phyloP scores from a whole-genome alignment of 2,888 invertebrate genomes.

The Dryococelus australis region DNA sequence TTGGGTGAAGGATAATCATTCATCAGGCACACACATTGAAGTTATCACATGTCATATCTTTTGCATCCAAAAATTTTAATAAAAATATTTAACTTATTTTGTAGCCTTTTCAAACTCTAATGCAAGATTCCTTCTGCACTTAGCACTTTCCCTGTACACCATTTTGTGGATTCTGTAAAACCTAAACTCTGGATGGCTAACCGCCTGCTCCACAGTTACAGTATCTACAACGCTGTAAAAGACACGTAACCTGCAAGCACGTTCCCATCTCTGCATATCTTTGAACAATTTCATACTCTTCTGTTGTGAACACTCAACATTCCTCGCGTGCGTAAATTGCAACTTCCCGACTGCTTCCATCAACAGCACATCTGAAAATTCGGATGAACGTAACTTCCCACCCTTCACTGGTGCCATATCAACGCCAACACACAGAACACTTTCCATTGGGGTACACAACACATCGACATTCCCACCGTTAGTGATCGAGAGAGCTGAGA shows the following conservation, averaged over 20 bases:
- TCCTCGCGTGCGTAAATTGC: not conserved
- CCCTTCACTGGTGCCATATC: not conserved
- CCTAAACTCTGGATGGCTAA: not conserved
- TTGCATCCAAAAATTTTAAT: too few species aligned
- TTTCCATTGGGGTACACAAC: not conserved
- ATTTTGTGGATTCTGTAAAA: slow-evolving; percentile 36
- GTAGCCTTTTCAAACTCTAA: slow-evolving; percentile 28
- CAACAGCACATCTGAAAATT: not conserved
- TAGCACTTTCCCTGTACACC: slow-evolving; percentile 35
- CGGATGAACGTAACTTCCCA: not conserved
- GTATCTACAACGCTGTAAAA: not conserved
- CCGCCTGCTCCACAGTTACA: not conserved
- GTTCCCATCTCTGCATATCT: slow-evolving; percentile 34
- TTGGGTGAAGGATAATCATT: too few species aligned
- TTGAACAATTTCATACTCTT: slow-evolving; percentile 33
- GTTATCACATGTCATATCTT: too few species aligned
- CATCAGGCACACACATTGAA: too few species aligned
- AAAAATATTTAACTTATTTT: too few species aligned
- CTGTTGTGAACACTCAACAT: not conserved
- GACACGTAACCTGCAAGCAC: slow-evolving; percentile 32
- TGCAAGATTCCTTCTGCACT: slow-evolving; percentile 37
- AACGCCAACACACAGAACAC: not conserved
- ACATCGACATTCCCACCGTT: not conserved
- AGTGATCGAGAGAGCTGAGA: not conserved
- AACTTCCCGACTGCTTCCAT: not conserved